Evolutionary conservation across 2,113 vertebrate species (phyloP), one percentile per base, ranked within the genome.

Genomic region (Cathartes aura): DNA sequence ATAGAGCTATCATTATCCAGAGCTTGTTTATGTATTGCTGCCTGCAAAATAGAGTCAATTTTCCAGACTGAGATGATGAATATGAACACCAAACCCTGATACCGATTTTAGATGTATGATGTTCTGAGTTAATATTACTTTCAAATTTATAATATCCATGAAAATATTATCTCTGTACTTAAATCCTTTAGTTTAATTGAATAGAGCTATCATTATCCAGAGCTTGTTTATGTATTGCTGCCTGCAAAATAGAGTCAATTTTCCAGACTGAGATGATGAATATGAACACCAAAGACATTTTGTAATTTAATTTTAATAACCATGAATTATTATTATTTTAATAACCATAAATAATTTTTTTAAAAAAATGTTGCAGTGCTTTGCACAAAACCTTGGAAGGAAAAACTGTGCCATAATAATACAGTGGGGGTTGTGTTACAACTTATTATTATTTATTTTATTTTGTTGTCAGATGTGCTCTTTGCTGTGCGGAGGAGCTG

Each of bases 281-380:
- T 95, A 50, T 42, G 62, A 75, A 52, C 47, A 97, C 42, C 66
- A 71, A 85, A 89, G 62, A 85, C 15, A 55, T 71, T 90, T 82
- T 34, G 20, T 76, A 95, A 95, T 94, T 85, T 92, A 84, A 93
- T 94, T 92, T 87, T 90, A 94, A 95, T 94, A 79, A 47, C 62
- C 26, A 23, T 78, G 42, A 68, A 27, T 38, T 89, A 82, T 84
- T 82, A 76, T 82, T 89, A 75, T 75, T 92, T 88, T 91, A 90
- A 81, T 85, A 82, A 40, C 43, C 22, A 53, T 74, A 74, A 90
- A 89, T 75, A 90, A 73, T 59, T 67, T 68, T 78, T 58, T 43
- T 38, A 34, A 27, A 27, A 47, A 47, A 48, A 34, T 15, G 9
- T 48, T 52, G 26, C 18, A 32, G 15, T 63, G 59, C 59, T 70